Evolutionary conservation across 2,797 vertebrate genomes (phyloP).

Genomic region (Acanthiza pusilla): DNA sequence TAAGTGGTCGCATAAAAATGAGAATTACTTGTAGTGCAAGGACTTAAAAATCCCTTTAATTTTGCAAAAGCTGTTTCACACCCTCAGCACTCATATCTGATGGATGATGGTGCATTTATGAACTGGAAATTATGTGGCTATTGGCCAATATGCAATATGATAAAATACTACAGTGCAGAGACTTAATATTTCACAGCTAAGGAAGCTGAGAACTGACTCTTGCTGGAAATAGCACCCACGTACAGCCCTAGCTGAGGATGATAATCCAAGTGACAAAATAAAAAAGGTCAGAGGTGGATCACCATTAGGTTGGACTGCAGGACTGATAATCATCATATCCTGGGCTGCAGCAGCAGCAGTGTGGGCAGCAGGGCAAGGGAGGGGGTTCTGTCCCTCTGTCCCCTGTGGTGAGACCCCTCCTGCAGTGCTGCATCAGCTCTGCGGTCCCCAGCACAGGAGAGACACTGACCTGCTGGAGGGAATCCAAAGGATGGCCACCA

Average conservation of each 20-base stretch:
- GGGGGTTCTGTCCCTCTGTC: background rate
- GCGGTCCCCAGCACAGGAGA: background rate
- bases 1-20: background rate
- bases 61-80: conserved; percentile 55
- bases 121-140: conserved; percentile 56
- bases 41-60: conserved; percentile 43
- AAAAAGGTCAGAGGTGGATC: background rate
- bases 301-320: background rate
- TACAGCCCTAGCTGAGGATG: background rate
- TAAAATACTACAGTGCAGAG: conserved; percentile 16
- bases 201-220: background rate
- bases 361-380: background rate
- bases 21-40: background rate
- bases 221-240: background rate
- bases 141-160: conserved; percentile 35
- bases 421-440: background rate
- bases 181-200: conserved; percentile 55
- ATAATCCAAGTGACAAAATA: background rate
- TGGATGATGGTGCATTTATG: conserved; percentile 46
- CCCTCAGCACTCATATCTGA: conserved; percentile 26
- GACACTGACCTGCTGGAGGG: background rate
- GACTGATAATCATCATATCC: background rate
- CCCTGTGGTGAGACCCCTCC: background rate
- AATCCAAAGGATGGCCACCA: background rate
- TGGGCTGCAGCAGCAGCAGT: background rate